Conservation (phyloP, 2,797 vertebrate genomes). For the Tarsius wallacei region DNA sequence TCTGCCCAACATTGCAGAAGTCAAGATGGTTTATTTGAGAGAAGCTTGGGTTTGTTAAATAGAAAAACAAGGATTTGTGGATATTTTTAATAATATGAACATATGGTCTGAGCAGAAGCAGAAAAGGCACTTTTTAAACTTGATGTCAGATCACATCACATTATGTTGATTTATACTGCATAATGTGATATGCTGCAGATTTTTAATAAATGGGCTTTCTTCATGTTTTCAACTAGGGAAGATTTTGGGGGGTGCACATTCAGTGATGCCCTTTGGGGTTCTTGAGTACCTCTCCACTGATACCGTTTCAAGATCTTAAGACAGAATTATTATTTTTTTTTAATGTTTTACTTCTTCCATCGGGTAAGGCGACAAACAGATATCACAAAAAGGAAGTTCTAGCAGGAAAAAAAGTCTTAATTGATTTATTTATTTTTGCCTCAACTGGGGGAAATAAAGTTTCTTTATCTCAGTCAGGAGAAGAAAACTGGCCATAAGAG, state of each 20-base stretch:
- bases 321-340: constrained; percentile 78
- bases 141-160: constrained; percentile 84
- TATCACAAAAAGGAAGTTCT: constrained; percentile 82
- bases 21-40: constrained; percentile 65
- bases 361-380: constrained; percentile 81
- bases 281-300: not conserved
- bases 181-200: constrained; percentile 82
- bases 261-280: not conserved
- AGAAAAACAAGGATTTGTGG: constrained; percentile 41
- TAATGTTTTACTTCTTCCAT: constrained; percentile 56
- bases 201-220: constrained; percentile 84
- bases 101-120: constrained; percentile 81
- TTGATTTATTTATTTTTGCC: constrained; percentile 67
- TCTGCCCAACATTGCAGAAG: constrained; percentile 5
- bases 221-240: constrained; percentile 71
- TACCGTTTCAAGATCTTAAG: constrained; percentile 81
- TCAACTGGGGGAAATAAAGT: not conserved
- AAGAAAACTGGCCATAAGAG: constrained; percentile 75
- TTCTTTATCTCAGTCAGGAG: constrained; percentile 79
- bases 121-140: constrained; percentile 74
- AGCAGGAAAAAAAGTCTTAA: constrained; percentile 68
- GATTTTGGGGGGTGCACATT: constrained; percentile 64
- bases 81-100: constrained; percentile 84
- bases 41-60: constrained; percentile 19
- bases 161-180: constrained; percentile 79